phyloP scores from a whole-genome alignment of 2,888 invertebrate species.

The Teleiodes luculella region DNA sequence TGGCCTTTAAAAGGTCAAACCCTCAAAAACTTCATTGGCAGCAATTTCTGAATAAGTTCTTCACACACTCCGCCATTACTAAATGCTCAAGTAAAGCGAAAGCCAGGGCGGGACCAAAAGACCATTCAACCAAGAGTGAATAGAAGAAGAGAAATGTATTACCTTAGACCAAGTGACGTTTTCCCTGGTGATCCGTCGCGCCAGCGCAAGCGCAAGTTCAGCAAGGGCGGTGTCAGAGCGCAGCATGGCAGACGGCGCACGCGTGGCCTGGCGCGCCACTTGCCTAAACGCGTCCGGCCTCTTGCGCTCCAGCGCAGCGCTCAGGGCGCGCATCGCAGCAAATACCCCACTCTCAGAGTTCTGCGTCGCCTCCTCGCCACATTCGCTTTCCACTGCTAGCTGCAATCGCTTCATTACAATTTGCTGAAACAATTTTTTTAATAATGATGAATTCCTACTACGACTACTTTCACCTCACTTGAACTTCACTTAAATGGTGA shows the following conservation, averaged over 20 bases:
- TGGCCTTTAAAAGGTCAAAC: no score
- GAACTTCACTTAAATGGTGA: no score
- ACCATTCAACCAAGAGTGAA: no score
- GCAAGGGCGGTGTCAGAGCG: constrained; percentile 80
- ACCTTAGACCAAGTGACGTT: constrained; percentile 91
- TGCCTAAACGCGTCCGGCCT: constrained; percentile 86
- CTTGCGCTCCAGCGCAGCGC: constrained; percentile 86
- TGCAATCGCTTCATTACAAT: constrained; percentile 69
- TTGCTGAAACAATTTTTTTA: constrained; percentile 55
- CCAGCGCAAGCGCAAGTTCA: constrained; percentile 81
- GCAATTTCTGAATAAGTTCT: no score
- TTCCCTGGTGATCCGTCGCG: constrained; percentile 82
- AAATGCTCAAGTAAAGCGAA: no score
- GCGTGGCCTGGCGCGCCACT: constrained; percentile 85
- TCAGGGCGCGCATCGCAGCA: constrained; percentile 70
- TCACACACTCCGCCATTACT: no score
- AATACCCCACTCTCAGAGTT: constrained; percentile 69
- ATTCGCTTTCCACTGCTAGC: constrained; percentile 74
- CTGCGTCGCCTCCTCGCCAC: constrained; percentile 71
- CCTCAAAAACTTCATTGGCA: no score
- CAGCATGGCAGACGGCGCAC: constrained; percentile 78
- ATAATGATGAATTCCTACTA: no score
- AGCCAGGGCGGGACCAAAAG: no score
- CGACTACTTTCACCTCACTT: no score
- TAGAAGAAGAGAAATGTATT: no score